phyloP scores from a whole-genome alignment of 2,888 invertebrate species.

The Agrypnus murinus region DNA sequence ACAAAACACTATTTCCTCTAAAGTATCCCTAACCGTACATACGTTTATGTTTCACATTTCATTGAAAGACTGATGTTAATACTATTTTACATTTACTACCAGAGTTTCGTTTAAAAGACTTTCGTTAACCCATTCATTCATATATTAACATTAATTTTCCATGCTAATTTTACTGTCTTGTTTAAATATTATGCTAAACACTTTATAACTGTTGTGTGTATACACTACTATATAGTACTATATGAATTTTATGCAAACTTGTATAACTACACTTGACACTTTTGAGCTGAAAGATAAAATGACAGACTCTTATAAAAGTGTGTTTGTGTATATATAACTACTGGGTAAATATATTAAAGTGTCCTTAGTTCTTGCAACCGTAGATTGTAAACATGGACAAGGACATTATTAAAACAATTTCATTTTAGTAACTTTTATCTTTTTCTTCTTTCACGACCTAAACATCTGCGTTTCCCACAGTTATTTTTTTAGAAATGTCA shows the following conservation, averaged over 20 bases:
- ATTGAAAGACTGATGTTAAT: conserved; percentile 4
- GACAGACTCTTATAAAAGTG: conserved; percentile 34
- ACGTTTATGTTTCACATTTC: not conserved
- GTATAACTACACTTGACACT: conserved; percentile 30
- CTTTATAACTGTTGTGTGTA: conserved; percentile 21
- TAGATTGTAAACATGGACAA: conserved; percentile 25
- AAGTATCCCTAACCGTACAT: no score
- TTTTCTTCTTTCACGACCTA: not conserved
- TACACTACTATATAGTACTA: no score
- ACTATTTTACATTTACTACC: conserved; percentile 1
- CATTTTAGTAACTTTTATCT: no score
- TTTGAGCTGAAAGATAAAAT: conserved; percentile 33
- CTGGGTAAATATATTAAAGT: conserved; percentile 33
- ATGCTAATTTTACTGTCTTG: conserved; percentile 4
- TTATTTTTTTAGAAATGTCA: conserved; percentile 9
- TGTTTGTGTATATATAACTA: conserved; percentile 26
- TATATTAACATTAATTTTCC: not conserved
- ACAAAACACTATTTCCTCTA: not conserved
- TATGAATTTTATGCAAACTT: conserved; percentile 18
- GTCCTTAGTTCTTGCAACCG: conserved; percentile 27
- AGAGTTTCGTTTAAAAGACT: not conserved
- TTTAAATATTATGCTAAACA: conserved; percentile 24
- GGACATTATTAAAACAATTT: no score
- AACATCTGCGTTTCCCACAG: conserved; percentile 25
- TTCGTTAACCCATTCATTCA: conserved; percentile 1